Evolutionary conservation across 1,140 invertebrate species (phyloP), one percentile per base, ranked within the genome.

Genomic region (Zaprionus capensis): DNA sequence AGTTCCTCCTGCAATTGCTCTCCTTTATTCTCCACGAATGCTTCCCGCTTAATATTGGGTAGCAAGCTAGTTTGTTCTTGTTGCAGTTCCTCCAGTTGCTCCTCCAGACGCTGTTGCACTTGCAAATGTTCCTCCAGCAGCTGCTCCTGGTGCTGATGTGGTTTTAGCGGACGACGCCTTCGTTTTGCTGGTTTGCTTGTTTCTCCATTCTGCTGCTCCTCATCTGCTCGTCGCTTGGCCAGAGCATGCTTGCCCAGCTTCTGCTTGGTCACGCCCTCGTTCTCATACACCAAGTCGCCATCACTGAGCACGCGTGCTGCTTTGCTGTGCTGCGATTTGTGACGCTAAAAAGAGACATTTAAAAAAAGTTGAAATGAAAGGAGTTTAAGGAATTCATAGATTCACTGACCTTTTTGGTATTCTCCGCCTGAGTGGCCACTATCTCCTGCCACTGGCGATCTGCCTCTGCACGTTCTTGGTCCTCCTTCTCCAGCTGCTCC

Each of bases 401-500:
- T 34, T 51, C 2, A 22, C 44, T 26, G 26, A 91, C 91, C 78
- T 85, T 92, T 59, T 80, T 80, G 4, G 73, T 57, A 11, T 71
- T 80, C 24, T 76, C 58, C 1, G 72, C 72, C n/a, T 80, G 56
- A 22, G 65, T 61, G n/a, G 61, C 26, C 0, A 62, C 24, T 24
- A 91, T 91, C 59, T 81, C 76, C 36, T 78, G 78, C 82, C 81
- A 91, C n/a, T 81, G 62, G 22, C 76, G 71, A 44, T 83, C 74
- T 7, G 75, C 70, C 15, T 92, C 86, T 36, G 79, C 80, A 2
- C 76, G 73, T 28, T 93, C 82, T 5, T 87, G 82, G 66, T 93
- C 92, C 59, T 93, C 93, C 36, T 80, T 80, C 44, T 93, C 91
- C 7, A 94, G 69, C 61, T 94, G 93, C 41, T 92, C 68, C 66